phyloP scores from a whole-genome alignment of 2,113 vertebrate genomes.

The Gallinago undulata region DNA sequence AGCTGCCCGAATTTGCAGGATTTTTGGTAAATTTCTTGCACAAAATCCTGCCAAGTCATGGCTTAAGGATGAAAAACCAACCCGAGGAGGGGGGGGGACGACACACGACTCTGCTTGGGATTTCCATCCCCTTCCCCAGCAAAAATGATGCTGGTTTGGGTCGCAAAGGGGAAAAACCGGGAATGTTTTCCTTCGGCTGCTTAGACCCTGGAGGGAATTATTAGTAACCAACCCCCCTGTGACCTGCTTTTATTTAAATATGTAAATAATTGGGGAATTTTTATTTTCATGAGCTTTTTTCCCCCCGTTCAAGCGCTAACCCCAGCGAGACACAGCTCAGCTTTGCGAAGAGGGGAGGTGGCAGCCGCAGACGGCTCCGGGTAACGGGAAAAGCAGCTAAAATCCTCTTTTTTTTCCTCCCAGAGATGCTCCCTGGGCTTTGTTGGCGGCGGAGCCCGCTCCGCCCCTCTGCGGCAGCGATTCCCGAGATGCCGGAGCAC shows the following conservation, averaged over 20 bases:
- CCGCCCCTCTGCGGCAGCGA: constrained; percentile 56
- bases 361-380: background rate
- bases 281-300: accelerated
- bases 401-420: background rate
- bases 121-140: background rate
- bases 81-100: accelerated
- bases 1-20: background rate
- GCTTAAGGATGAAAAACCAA: too few relatives aligned
- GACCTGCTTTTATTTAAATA: background rate
- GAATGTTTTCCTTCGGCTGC: background rate
- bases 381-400: background rate
- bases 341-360: background rate
- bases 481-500: background rate
- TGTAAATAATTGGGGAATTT: accelerated
- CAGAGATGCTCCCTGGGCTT: background rate
- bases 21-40: background rate
- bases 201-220: accelerated
- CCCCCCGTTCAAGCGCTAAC: background rate
- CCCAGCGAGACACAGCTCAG: background rate
- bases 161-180: accelerated
- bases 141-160: accelerated
- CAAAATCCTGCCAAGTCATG: background rate
- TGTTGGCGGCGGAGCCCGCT: background rate
- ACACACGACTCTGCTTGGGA: too few relatives aligned
- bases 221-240: accelerated